Conservation (phyloP, 1,140 invertebrate species). For the Phymorhynchus buccinoides region DNA sequence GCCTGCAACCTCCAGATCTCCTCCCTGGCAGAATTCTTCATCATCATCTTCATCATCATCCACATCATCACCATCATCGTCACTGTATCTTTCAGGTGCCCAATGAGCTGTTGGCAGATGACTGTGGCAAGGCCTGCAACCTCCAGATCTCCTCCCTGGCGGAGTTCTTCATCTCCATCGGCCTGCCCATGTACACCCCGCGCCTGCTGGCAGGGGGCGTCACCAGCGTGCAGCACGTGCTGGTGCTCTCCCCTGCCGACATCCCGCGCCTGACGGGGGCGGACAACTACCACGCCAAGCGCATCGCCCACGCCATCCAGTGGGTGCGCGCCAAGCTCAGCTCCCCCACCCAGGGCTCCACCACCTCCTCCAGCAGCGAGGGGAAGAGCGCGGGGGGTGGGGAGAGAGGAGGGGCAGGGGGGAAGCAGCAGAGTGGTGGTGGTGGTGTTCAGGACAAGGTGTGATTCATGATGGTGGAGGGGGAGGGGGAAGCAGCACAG, state of each 20-base stretch:
- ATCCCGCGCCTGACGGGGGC: constrained; percentile 57
- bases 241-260: constrained; percentile 56
- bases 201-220: constrained; percentile 50
- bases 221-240: constrained; percentile 56
- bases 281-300: constrained; percentile 61
- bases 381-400: neutral
- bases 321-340: constrained; percentile 63
- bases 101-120: constrained; percentile 70
- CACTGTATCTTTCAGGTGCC: constrained; percentile 71
- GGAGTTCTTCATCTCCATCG: constrained; percentile 73
- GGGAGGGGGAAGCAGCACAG: neutral
- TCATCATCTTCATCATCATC: too few species aligned
- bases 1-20: constrained; percentile 71
- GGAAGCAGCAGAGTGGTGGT: neutral
- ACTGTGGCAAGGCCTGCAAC: constrained; percentile 65
- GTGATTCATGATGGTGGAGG: too few species aligned
- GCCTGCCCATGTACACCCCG: constrained; percentile 73
- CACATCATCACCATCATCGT: too few species aligned
- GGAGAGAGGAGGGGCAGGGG: too few species aligned
- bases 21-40: constrained; percentile 71
- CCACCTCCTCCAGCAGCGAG: constrained; percentile 4
- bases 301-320: constrained; percentile 65
- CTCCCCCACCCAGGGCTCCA: constrained; percentile 53
- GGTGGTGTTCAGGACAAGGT: too few species aligned
- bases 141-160: constrained; percentile 70